Evolutionary conservation across 2,888 invertebrate species (phyloP).

Genomic region (Eudasyphora cyanicolor): DNA sequence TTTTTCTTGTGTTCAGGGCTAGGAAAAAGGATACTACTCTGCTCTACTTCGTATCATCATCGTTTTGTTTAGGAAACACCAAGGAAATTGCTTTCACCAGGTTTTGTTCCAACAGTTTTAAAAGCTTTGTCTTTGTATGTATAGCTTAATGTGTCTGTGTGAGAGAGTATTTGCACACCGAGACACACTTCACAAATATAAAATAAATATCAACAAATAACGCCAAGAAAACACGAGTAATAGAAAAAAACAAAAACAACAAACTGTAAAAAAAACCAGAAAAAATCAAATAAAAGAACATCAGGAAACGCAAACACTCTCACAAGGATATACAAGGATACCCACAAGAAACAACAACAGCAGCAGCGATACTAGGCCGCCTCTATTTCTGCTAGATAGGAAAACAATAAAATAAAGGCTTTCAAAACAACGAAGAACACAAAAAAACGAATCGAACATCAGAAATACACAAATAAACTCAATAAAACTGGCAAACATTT

Average conservation of each 20-base stretch:
- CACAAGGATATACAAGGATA: neutral
- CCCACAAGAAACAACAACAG: conserved; percentile 20
- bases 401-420: conserved; percentile 47
- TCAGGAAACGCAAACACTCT: conserved; percentile 18
- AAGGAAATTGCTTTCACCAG: conserved; percentile 57
- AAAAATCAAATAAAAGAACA: conserved; percentile 51
- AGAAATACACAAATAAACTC: conserved; percentile 40
- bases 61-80: conserved; percentile 8
- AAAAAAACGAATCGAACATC: conserved; percentile 25
- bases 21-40: conserved; percentile 45
- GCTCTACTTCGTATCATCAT: no score
- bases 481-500: conserved; percentile 61
- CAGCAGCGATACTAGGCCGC: conserved; percentile 49
- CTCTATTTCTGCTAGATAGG: conserved; percentile 35
- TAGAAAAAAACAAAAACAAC: conserved; percentile 20
- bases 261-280: conserved; percentile 37
- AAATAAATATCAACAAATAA: neutral
- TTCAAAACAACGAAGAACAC: no score
- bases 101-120: conserved; percentile 21
- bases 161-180: conserved; percentile 17
- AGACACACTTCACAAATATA: conserved; percentile 18
- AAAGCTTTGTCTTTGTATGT: conserved; percentile 28
- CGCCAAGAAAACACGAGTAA: conserved; percentile 27
- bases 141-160: no score
- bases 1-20: neutral